Evolutionary conservation across 2,797 vertebrate species (phyloP).

Genomic region (Potorous gilbertii): DNA sequence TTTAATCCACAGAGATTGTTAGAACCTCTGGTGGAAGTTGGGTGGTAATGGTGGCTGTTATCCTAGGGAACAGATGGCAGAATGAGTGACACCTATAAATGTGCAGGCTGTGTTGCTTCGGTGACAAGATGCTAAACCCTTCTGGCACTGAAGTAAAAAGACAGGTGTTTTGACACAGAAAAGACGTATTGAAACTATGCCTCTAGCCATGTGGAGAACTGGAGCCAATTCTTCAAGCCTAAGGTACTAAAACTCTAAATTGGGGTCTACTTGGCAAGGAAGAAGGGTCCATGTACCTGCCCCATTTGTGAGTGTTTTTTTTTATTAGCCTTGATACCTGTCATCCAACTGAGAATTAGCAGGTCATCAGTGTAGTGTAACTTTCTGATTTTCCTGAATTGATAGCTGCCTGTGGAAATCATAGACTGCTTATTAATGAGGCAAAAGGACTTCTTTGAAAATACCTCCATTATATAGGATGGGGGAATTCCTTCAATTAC

Average conservation of each 20-base stretch:
- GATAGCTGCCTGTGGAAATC: conserved; percentile 63
- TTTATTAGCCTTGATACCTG: conserved; percentile 58
- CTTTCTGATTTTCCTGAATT: conserved; percentile 61
- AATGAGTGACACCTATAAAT: conserved; percentile 87
- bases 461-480: conserved; percentile 44
- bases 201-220: conserved; percentile 79
- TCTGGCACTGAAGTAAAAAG: conserved; percentile 85
- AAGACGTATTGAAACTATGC: conserved; percentile 81
- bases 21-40: conserved; percentile 81
- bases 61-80: conserved; percentile 86
- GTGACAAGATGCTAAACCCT: conserved; percentile 86
- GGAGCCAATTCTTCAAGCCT: conserved; percentile 81
- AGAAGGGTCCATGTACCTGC: conserved; percentile 66
- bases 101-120: conserved; percentile 84
- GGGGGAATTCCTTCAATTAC: conserved; percentile 66
- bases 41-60: conserved; percentile 83
- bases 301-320: conserved; percentile 1
- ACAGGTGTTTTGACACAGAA: conserved; percentile 84
- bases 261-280: conserved; percentile 64
- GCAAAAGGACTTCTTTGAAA: conserved; percentile 62
- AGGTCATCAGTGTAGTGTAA: conserved; percentile 47
- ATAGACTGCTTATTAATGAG: conserved; percentile 62
- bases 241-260: conserved; percentile 81
- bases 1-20: conserved; percentile 81
- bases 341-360: conserved; percentile 65